phyloP scores from a whole-genome alignment of 2,888 invertebrate species.

The Homarus gammarus region DNA sequence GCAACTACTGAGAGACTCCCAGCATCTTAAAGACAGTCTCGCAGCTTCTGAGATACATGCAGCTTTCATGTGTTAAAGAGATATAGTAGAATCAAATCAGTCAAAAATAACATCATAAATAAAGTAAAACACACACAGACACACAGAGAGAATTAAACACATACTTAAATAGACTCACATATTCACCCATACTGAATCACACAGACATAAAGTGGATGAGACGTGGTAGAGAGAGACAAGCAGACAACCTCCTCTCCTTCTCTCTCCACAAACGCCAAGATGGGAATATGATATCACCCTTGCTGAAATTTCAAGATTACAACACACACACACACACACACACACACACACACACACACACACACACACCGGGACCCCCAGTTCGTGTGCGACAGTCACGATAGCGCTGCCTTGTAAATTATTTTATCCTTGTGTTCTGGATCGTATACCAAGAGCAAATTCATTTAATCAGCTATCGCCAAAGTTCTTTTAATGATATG shows the following conservation, averaged over 20 bases:
- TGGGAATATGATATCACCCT: constrained; percentile 20
- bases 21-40: too few relatives aligned
- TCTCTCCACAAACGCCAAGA: neutral
- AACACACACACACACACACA: too few relatives aligned
- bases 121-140: neutral
- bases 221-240: neutral
- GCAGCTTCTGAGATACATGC: neutral
- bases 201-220: too few relatives aligned
- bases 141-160: neutral
- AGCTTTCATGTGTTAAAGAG: neutral
- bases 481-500: constrained; percentile 41
- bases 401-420: constrained; percentile 17
- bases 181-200: neutral
- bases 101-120: too few relatives aligned
- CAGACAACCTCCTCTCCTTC: too few relatives aligned
- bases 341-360: too few relatives aligned
- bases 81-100: too few relatives aligned
- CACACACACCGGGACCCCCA: neutral
- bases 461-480: constrained; percentile 43
- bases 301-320: neutral
- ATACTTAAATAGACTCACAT: constrained; percentile 25
- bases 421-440: constrained; percentile 18
- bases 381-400: constrained; percentile 46
- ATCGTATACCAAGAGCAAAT: constrained; percentile 41
- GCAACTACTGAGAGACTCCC: too few relatives aligned